Evolutionary conservation across 64 coral and sea anemone genomes (phyloP).

Genomic region (Cladopsammia gracilis): DNA sequence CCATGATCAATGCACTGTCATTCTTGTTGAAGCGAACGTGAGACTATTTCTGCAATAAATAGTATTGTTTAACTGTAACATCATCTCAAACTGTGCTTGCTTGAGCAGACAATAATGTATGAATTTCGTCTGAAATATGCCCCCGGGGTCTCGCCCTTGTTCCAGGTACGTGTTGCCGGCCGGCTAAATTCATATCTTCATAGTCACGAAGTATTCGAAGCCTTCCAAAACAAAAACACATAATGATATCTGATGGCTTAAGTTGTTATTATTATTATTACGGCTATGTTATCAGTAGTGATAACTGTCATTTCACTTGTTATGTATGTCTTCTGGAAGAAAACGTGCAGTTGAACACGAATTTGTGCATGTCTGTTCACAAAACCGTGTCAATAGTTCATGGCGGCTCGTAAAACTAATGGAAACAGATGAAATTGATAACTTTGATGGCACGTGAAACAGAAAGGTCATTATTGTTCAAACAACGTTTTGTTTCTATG

Average conservation of each 20-base stretch:
- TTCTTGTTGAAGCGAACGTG: too few relatives aligned
- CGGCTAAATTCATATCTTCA: too few relatives aligned
- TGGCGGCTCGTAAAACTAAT: not conserved
- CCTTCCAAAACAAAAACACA: not conserved
- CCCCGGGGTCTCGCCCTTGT: too few relatives aligned
- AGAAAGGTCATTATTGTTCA: constrained; percentile 1
- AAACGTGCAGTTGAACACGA: not conserved
- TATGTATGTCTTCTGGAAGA: not conserved
- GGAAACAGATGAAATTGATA: not conserved
- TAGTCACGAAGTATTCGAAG: not conserved
- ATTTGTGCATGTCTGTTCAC: not conserved
- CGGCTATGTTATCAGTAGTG: not conserved
- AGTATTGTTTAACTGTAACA: too few relatives aligned
- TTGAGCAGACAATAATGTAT: too few relatives aligned
- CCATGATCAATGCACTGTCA: too few relatives aligned
- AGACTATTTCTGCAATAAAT: too few relatives aligned
- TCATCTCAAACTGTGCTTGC: too few relatives aligned
- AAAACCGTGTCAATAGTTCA: not conserved
- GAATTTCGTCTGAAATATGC: too few relatives aligned
- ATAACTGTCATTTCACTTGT: not conserved
- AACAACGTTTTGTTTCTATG: not conserved
- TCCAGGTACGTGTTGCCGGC: too few relatives aligned
- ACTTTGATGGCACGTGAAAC: not conserved
- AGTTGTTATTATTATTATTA: too few relatives aligned
- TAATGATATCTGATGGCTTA: too few relatives aligned